Base-by-base conservation (phyloP, 2,888 invertebrate genomes). In the Aspidiotus destructor region DNA sequence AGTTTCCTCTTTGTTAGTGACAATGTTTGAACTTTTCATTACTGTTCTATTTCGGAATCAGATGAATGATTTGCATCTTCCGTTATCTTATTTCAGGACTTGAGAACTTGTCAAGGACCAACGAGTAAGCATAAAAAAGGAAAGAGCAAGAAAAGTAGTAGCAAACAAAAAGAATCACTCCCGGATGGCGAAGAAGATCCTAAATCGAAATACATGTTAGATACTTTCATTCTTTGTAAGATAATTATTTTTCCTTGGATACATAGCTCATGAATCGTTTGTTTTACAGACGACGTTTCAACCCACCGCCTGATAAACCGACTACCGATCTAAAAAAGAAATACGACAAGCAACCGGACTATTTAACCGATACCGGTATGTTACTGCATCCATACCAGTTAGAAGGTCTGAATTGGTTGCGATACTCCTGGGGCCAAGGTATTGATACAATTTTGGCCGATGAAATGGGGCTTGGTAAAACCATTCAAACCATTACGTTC, bases 381-480 rank as follows among this genome's bases (percentile, higher is more conserved):
- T 90, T 88, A 72, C 83, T 99, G 57, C 99, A 99, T 81, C 91
- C 91, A 0, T 99, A 99, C 79, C 99, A 99, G 79, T 79, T 99
- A 73, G 99, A 99, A 78, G 98, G 98, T 74, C 84, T 98, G 69
- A 98, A 98, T 79, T 99, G 98, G 97, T 81, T 98, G 76, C 84
- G 96, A 62, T 96, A 96, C 77, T 97, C 96, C 0, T 98, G 96
- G 96, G 89, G 89, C 6, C 89, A 94, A 76, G 89, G 87, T 41
- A 98, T 93, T 53, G 98, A 99, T 76, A 99, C 98, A 11, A 99
- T 99, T 76, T 82, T 99, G 41, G 99, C 99, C 62, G 92, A 99
- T 76, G 98, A 99, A 80, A 99, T 99, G 99, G 99, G 99, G 82
- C 84, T 99, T 62, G 99, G 99, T 52, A 99, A 99, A 83, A 99